A percentile compares a stretch with the other conserved stretches of the same genome.
Conservation (phyloP, 2,888 invertebrate genomes). For the Idaea straminata region DNA sequence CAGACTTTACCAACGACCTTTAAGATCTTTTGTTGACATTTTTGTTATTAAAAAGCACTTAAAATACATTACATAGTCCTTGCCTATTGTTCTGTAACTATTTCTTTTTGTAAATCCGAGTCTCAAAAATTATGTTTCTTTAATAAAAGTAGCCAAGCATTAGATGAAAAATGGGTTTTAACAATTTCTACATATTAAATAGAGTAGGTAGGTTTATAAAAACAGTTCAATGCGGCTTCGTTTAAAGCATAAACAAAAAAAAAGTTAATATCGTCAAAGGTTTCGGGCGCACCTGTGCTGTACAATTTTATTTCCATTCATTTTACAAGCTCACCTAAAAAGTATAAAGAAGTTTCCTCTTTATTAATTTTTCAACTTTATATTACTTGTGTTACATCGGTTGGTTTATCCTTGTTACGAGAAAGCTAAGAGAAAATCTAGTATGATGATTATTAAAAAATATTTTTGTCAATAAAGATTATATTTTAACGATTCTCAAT, state of each 20-base stretch:
- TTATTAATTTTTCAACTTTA: constrained; percentile 81
- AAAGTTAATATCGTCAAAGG: constrained; percentile 78
- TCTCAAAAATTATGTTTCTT: too few species aligned
- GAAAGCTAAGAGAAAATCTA: constrained; percentile 28
- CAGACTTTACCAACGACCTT: too few species aligned
- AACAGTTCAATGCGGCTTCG: constrained; percentile 47
- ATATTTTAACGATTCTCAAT: too few species aligned
- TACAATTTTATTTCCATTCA: constrained; percentile 79
- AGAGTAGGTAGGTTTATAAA: constrained; percentile 21
- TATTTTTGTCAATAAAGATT: too few species aligned
- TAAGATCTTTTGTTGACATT: too few species aligned
- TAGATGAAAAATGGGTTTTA: not conserved
- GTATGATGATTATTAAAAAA: constrained; percentile 14
- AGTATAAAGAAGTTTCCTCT: constrained; percentile 74
- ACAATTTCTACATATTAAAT: not conserved
- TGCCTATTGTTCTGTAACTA: too few species aligned
- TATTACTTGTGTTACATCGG: constrained; percentile 73
- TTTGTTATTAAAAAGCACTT: too few species aligned
- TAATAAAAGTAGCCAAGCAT: too few species aligned
- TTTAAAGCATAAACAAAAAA: constrained; percentile 60
- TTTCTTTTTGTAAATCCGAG: too few species aligned
- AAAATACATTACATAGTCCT: too few species aligned
- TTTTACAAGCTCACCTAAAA: constrained; percentile 79
- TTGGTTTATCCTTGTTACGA: constrained; percentile 61
- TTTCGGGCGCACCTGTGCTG: constrained; percentile 75